Conservation (phyloP, 2,113 vertebrate genomes). For the Hipposideros armiger region DNA sequence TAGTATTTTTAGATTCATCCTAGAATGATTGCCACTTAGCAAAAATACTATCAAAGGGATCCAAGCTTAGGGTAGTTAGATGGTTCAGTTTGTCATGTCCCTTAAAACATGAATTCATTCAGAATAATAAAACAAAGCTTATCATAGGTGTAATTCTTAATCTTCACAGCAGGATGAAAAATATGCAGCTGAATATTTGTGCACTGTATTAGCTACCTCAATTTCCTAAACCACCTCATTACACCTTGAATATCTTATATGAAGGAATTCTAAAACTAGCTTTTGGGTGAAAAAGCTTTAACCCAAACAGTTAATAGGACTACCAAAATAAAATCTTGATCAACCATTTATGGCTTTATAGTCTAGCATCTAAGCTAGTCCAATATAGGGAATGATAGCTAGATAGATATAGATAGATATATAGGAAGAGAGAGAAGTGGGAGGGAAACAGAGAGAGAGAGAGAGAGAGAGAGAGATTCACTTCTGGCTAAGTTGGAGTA, state of each 20-base stretch:
- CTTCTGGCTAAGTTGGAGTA: background rate
- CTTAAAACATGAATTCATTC: background rate
- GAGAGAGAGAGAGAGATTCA: background rate
- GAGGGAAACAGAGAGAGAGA: background rate
- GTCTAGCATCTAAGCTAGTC: background rate
- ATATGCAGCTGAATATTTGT: background rate
- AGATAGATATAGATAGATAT: background rate
- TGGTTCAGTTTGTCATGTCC: background rate
- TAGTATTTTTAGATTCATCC: background rate
- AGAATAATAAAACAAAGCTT: background rate
- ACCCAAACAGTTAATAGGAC: background rate
- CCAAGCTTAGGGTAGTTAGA: background rate
- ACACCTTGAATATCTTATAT: background rate
- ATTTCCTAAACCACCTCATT: slow-evolving; percentile 10
- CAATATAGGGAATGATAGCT: background rate
- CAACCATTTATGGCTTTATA: slow-evolving; percentile 31
- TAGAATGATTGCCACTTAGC: background rate
- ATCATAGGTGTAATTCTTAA: background rate
- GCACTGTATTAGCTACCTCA: background rate
- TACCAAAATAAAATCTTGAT: slow-evolving; percentile 27
- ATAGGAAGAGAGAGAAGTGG: too few species aligned
- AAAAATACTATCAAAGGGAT: background rate
- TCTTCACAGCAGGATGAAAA: background rate
- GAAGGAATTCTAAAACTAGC: background rate
- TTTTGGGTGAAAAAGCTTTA: slow-evolving; percentile 37